A percentile compares a stretch with the other conserved stretches of the same genome.
Conservation (phyloP, 2,797 vertebrate genomes). For the Neomorphus geoffroyi region DNA sequence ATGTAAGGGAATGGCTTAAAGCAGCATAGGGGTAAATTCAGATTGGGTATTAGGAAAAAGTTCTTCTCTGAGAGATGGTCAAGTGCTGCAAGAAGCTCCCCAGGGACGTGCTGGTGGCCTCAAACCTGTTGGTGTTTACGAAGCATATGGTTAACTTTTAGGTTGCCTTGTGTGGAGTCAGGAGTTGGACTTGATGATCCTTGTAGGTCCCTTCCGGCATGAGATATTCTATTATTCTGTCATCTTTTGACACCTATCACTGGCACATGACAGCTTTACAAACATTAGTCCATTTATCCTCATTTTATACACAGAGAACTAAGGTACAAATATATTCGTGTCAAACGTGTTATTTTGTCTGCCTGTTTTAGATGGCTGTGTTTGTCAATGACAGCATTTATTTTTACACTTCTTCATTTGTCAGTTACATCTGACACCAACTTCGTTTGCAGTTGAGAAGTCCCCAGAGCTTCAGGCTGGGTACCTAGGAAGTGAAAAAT, state of each 20-base stretch:
- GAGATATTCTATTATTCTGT: background rate
- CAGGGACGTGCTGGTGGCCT: background rate
- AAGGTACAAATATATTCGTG: background rate
- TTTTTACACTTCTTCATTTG: constrained; percentile 5
- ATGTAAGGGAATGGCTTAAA: background rate
- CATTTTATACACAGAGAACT: background rate
- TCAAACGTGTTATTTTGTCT: background rate
- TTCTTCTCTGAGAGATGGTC: background rate
- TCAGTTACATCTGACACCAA: background rate
- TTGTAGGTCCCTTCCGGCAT: background rate
- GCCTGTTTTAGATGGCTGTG: background rate
- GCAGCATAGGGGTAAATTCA: background rate
- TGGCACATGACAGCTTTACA: background rate
- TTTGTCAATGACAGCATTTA: background rate
- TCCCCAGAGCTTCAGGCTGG: background rate
- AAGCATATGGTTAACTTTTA: background rate
- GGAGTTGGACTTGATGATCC: background rate
- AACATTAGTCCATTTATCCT: background rate
- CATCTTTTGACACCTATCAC: background rate
- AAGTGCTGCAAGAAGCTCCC: background rate
- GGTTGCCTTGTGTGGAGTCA: background rate
- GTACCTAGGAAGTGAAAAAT: background rate
- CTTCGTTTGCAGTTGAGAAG: background rate
- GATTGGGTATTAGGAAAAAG: background rate
- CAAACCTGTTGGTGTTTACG: background rate